Evolutionary conservation across 2,797 vertebrate species (phyloP), one percentile per base, ranked within the genome.

Genomic region (Buphagus erythrorhynchus): DNA sequence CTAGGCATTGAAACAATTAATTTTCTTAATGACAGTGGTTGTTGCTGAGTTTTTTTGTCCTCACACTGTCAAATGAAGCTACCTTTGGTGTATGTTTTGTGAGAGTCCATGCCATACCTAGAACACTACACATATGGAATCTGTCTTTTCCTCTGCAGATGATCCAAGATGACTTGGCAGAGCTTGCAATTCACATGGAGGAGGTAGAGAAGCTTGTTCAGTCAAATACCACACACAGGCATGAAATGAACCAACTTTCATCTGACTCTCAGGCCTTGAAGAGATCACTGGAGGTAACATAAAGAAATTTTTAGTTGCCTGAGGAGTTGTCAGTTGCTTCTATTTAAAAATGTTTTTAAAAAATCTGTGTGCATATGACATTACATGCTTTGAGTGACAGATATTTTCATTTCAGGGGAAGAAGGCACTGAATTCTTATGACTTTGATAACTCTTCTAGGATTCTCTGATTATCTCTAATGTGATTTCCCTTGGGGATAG

Each of bases 141-240:
- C 29, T 78, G 13, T 79, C 11, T 92, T 82, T 92, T 67, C 35
- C 22, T 80, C 81, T 91, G 33, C 69, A 97, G 96, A 94, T 92
- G 76, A 98, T 99, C 65, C 98, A 98, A 88, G 99, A 98, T 92
- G 99, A 99, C 42, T 95, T 99, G 86, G 97, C 98, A 91, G 99
- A 99, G 75, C 98, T 98, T 68, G 96, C 97, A 26, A 91, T 97
- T 65, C 98, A 99, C 65, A 95, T 99, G 77, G 97, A 97, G 18
- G 98, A 98, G 1, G 62, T 98, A 83, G 98, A 98, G 94, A 98
- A 98, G 20, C 97, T 99, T 52, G 95, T 98, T 54, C 98, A 98
- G 14, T 98, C 97, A 54, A 98, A 98, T 87, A 94, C 97, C 12
- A 95, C 76, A 40, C 98, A 99, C 96, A 98, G 95, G 65, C 97